These are phyloP conservation scores for Nestor notabilis DNA, from an alignment of 2,113 vertebrate species.

Conservation along the genomic window DNA sequence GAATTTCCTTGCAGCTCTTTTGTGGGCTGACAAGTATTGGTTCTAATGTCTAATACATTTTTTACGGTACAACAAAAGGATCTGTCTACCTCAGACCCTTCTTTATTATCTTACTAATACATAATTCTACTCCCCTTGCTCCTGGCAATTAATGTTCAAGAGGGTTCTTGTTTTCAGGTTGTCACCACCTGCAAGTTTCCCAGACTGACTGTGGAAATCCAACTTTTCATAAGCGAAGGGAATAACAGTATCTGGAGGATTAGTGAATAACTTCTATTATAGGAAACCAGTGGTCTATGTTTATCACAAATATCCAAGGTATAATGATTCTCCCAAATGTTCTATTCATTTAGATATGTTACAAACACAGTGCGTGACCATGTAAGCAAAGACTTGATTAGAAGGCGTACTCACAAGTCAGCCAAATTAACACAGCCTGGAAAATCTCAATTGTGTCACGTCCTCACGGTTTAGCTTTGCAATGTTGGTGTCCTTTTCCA, in stretches of 20 bases:
- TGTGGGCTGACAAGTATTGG: neutral
- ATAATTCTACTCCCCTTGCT: neutral
- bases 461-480: neutral
- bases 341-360: neutral
- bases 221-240: neutral
- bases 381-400: slow-evolving; percentile 3
- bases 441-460: neutral
- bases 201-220: neutral
- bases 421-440: neutral
- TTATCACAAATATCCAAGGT: neutral
- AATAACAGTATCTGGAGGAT: neutral
- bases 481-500: neutral
- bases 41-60: neutral
- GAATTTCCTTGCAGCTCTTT: neutral
- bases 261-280: neutral
- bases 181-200: neutral
- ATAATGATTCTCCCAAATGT: neutral
- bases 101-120: neutral
- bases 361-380: neutral
- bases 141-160: neutral
- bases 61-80: neutral
- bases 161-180: neutral
- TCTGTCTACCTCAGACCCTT: neutral
- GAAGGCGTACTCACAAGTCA: neutral
- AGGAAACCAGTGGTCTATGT: neutral